phyloP scores from a whole-genome alignment of 2,113 vertebrate genomes.

The Danio rerio region DNA sequence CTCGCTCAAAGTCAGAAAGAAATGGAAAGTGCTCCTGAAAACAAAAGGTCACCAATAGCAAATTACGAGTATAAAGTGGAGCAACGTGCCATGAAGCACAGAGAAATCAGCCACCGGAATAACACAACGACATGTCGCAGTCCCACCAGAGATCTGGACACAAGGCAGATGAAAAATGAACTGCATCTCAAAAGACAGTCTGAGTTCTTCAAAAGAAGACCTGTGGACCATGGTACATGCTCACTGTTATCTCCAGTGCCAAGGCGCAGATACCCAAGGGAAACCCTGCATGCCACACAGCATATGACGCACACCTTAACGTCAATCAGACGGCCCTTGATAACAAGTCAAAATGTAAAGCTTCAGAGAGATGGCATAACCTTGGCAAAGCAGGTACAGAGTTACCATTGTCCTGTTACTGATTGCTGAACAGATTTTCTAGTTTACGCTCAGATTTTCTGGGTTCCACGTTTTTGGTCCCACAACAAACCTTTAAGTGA shows the following conservation, averaged over 20 bases:
- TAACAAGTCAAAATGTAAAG: slow-evolving; percentile 37
- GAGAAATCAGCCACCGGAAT: slow-evolving; percentile 72
- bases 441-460: too few relatives aligned
- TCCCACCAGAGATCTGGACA: slow-evolving; percentile 64
- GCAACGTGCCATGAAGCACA: slow-evolving; percentile 70
- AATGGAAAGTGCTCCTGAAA: slow-evolving; percentile 64
- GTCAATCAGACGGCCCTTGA: slow-evolving; percentile 50
- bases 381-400: slow-evolving; percentile 51
- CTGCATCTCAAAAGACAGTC: slow-evolving; percentile 73
- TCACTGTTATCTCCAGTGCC: slow-evolving; percentile 17
- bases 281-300: slow-evolving; percentile 24
- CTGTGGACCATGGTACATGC: slow-evolving; percentile 59
- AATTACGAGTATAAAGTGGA: slow-evolving; percentile 70
- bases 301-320: slow-evolving; percentile 42
- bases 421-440: neutral
- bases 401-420: neutral
- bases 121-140: slow-evolving; percentile 78
- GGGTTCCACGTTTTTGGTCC: too few relatives aligned
- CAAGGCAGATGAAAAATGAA: slow-evolving; percentile 66
- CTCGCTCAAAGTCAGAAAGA: slow-evolving; percentile 29
- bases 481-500: too few relatives aligned
- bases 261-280: slow-evolving; percentile 25
- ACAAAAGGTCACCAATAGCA: slow-evolving; percentile 38
- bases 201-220: slow-evolving; percentile 75
- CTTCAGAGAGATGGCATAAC: slow-evolving; percentile 47